Evolutionary conservation across 2,113 vertebrate species (phyloP), one percentile per base, ranked within the genome.

Genomic region (Gallinago media): DNA sequence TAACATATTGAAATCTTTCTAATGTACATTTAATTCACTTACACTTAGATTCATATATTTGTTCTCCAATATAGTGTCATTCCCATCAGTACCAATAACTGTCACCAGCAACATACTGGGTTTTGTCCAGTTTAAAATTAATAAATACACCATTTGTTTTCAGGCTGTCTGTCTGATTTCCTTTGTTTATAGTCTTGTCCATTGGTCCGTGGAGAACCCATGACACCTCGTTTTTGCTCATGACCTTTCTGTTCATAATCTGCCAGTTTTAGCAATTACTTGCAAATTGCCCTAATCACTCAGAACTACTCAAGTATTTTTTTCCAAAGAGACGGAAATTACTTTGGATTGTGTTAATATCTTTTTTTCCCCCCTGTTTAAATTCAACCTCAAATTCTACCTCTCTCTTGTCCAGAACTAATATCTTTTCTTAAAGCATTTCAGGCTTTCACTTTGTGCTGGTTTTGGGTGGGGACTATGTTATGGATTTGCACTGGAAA

Each of bases 191-290:
- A 58, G 46, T 36, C 31, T 40, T 66, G 31, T 52, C 40, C 31
- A 20, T 9, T 15, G 2, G 23, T 40, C 20, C 23, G 8, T 21
- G n/a, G 11, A 62, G 11, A 31, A 17, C 9, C 61, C 44, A 55
- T 61, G 32, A 56, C 27, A 78, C 6, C 11, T 56, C 17, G 2
- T 14, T 74, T 8, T n/a, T 70, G 20, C 12, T 12, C 13, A 9
- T 2, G 0, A 0, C 9, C 5, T 38, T 22, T 46, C 8, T 58
- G 4, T 58, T 15, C 0, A 0, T 34, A 15, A 4, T 18, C 7
- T 65, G 11, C 12, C 34, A 80, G 4, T 22, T 65, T 62, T n/a
- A 81, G 6, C 7, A 85, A 56, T 71, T 52, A 3, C 4, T 68
- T 68, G 15, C 1, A 87, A 44, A 61, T 66, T 70, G 4, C 7